These are phyloP conservation scores for Catocala fraxini DNA, from an alignment of 2,888 invertebrate genomes.

Conservation along the genomic window DNA sequence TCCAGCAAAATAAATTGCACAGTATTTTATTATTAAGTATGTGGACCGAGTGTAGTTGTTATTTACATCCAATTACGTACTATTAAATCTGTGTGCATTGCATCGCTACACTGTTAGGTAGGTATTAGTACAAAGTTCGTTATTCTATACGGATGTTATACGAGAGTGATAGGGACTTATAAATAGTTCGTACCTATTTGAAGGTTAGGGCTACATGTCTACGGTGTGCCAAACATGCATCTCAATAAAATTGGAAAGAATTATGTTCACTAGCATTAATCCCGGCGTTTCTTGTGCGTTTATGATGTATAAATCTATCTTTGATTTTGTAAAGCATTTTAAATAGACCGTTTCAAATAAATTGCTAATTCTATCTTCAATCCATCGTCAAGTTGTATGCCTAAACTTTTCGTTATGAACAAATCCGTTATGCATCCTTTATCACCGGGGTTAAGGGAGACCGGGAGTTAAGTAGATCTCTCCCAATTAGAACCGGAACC, in stretches of 20 bases:
- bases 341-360: too few species aligned
- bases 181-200: slow-evolving; percentile 70
- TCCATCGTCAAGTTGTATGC: too few species aligned
- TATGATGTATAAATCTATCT: neutral
- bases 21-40: slow-evolving; percentile 2
- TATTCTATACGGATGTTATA: slow-evolving; percentile 63
- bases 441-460: too few species aligned
- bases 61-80: slow-evolving; percentile 57
- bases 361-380: too few species aligned
- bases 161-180: slow-evolving; percentile 64
- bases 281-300: neutral
- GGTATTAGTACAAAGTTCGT: slow-evolving; percentile 76
- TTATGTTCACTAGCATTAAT: slow-evolving; percentile 3
- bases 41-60: slow-evolving; percentile 24
- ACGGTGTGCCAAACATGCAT: slow-evolving; percentile 57
- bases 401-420: too few species aligned
- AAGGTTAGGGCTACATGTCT: slow-evolving; percentile 74
- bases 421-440: too few species aligned
- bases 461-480: too few species aligned
- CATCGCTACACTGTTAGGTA: slow-evolving; percentile 52
- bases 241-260: slow-evolving; percentile 28
- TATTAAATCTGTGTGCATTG: slow-evolving; percentile 56
- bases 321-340: too few species aligned
- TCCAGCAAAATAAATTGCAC: too few species aligned
- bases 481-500: too few species aligned